Percentiles rank a stretch among this genome's conserved stretches.
These are phyloP conservation scores for Aphyosemion australe DNA, from an alignment of 2,113 vertebrate genomes.

Conservation along the genomic window DNA sequence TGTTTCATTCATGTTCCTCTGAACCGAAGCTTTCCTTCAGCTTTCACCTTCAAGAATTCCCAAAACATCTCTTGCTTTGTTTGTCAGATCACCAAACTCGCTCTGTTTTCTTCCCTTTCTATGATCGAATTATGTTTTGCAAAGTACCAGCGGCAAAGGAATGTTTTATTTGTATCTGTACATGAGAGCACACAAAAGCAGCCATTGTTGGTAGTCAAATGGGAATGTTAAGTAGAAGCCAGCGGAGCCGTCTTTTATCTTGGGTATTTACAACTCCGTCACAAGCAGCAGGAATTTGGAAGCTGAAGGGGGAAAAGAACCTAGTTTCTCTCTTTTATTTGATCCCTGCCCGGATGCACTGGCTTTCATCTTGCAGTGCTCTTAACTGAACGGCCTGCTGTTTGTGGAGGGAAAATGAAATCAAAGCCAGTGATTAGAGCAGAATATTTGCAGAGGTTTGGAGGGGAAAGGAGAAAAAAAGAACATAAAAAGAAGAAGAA, in stretches of 20 bases:
- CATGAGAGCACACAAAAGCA: conserved; percentile 56
- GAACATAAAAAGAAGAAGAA: conserved; percentile 37
- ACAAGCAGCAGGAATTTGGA: conserved; percentile 60
- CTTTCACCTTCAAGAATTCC: conserved; percentile 55
- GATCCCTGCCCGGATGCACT: conserved; percentile 55
- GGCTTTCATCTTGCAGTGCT: conserved; percentile 73
- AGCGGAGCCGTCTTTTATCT: conserved; percentile 72
- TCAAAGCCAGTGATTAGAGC: conserved; percentile 67
- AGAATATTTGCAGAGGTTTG: conserved; percentile 57
- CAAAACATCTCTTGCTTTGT: conserved; percentile 44
- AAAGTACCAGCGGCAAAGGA: conserved; percentile 57
- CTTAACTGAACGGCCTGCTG: conserved; percentile 50
- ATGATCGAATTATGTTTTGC: conserved; percentile 61
- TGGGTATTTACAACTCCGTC: conserved; percentile 69
- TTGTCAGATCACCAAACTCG: conserved; percentile 30
- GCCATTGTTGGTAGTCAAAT: conserved; percentile 65
- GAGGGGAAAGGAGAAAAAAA: background rate
- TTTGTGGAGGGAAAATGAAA: conserved; percentile 54
- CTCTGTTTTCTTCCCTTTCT: conserved; percentile 30
- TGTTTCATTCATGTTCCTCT: conserved; percentile 33
- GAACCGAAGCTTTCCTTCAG: conserved; percentile 32
- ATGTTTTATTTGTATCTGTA: conserved; percentile 41
- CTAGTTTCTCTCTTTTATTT: conserved; percentile 29
- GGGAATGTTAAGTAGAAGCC: conserved; percentile 73
- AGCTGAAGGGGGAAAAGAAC: conserved; percentile 43